Base-by-base conservation (phyloP, 1,140 invertebrate species). In the Wasmannia auropunctata region DNA sequence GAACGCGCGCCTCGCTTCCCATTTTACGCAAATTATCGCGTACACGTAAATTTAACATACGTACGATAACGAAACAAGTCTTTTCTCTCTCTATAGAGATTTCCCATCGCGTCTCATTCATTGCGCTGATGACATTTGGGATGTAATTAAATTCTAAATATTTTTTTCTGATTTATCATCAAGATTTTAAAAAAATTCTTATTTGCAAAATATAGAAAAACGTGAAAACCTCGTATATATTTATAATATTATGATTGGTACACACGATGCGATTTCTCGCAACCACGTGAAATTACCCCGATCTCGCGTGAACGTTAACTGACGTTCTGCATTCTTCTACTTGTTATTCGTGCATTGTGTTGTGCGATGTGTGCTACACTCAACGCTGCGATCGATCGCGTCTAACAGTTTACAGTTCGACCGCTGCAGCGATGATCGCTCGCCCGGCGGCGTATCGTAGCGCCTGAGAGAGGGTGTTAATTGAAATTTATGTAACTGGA, bases 401-500 rank as follows among this genome's bases (percentile, higher is more conserved):
- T 46, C n/a, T 40, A 76, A 76, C 54, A 60, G 37, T 75, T 75
- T 31, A 43, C 37, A 60, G 14, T 10, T 63, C 16, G 51, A 11
- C 31, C 19, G 34, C 16, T 8, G 22, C 28, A 76, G 22, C 28
- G 62, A 77, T 77, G 37, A 49, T 81, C 16, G 63, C 70, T 70
- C 34, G 49, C 49, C 16, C 65, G 34, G 11, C 54, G 19, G 19
- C 37, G 31, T 51, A 63, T 34, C 31, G 16, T 5, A 22, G 40
- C 22, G 5, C n/a, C 5, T 54, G 31, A 5, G 37, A 67, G 31
- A 72, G 34, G 34, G 19, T 81, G 49, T 56, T 81, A 58, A 56
- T 81, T 67, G 79, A 37, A 43, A 81, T 72, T 81, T 72, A 81
- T 72, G 51, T 81, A 81, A 81, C 79, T 43, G 16, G 37, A 72